Conservation (phyloP, 2,888 invertebrate genomes). For the Blastobasis adustella region DNA sequence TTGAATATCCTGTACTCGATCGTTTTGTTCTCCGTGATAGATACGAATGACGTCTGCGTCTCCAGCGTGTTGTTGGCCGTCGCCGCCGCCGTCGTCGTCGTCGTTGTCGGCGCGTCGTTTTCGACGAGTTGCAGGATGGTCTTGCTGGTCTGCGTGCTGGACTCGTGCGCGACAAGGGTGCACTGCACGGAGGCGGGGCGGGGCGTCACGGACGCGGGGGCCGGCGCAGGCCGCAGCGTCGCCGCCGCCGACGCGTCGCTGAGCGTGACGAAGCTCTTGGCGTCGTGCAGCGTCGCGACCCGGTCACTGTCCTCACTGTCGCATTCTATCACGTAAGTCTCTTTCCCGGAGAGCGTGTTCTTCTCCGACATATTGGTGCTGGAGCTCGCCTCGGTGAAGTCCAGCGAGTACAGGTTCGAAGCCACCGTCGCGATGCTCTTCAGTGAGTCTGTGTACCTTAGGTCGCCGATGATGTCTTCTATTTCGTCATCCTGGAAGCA, state of each 20-base stretch:
- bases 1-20: constrained; percentile 36
- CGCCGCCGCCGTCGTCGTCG: constrained; percentile 8
- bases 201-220: constrained; percentile 14
- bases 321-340: constrained; percentile 55
- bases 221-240: constrained; percentile 19
- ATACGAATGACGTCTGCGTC: constrained; percentile 59
- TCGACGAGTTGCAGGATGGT: constrained; percentile 70
- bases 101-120: constrained; percentile 22
- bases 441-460: constrained; percentile 55
- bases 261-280: constrained; percentile 27
- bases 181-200: constrained; percentile 18
- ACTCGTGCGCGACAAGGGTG: constrained; percentile 44
- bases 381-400: constrained; percentile 53
- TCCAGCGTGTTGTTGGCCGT: constrained; percentile 34
- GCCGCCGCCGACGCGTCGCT: constrained; percentile 12
- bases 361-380: constrained; percentile 28
- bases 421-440: constrained; percentile 59
- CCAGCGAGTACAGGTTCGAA: constrained; percentile 49
- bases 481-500: constrained; percentile 48
- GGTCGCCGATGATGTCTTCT: constrained; percentile 50
- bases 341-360: constrained; percentile 54
- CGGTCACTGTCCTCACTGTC: constrained; percentile 51
- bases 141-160: constrained; percentile 74
- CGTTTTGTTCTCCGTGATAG: constrained; percentile 47
- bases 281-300: constrained; percentile 26